Evolutionary conservation across 2,888 invertebrate genomes (phyloP).

Genomic region (Diploptera punctata): DNA sequence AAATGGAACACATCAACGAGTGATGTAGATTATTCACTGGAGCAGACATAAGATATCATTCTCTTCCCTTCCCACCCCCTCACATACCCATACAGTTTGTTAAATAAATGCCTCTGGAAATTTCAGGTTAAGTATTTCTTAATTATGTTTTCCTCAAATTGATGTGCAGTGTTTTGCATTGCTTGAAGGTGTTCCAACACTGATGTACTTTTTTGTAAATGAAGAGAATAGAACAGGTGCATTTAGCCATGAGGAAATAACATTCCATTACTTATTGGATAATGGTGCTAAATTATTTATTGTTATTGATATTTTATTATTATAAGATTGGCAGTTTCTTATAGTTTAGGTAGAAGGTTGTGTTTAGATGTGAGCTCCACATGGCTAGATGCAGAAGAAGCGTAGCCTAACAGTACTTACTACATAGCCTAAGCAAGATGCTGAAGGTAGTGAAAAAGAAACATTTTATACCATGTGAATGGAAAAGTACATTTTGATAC

Average conservation of each 20-base stretch:
- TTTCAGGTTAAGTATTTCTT: background rate
- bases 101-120: background rate
- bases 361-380: too few relatives aligned
- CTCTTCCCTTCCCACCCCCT: background rate
- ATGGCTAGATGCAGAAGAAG: slow-evolving; percentile 11
- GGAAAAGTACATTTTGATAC: slow-evolving; percentile 45
- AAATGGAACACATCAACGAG: slow-evolving; percentile 8
- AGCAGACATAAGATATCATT: background rate
- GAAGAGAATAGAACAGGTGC: background rate
- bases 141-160: background rate
- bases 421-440: slow-evolving; percentile 38
- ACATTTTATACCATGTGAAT: slow-evolving; percentile 45
- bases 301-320: too few relatives aligned
- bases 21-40: slow-evolving; percentile 8
- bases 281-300: too few relatives aligned
- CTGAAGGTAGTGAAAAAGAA: slow-evolving; percentile 40
- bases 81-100: background rate
- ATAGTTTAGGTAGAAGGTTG: too few relatives aligned
- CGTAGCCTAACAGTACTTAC: slow-evolving; percentile 32
- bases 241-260: background rate
- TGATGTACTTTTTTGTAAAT: background rate
- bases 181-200: slow-evolving; percentile 21
- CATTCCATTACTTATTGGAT: too few relatives aligned
- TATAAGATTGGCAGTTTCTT: too few relatives aligned
- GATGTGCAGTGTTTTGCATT: slow-evolving; percentile 10